Evolutionary conservation across 1,140 invertebrate genomes (phyloP).

Genomic region (Rhagoletis pomonella): DNA sequence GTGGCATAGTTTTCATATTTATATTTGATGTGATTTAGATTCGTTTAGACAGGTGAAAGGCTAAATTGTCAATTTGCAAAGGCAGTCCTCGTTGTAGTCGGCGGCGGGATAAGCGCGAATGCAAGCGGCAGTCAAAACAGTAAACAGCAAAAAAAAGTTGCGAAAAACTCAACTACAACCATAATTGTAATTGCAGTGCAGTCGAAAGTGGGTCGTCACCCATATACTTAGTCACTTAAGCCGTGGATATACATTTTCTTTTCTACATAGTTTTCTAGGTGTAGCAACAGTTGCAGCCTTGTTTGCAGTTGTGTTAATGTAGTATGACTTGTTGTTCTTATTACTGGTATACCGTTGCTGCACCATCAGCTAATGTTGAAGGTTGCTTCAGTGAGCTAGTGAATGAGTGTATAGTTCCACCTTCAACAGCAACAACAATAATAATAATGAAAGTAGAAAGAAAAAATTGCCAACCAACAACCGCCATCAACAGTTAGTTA

Average conservation of each 20-base stretch:
- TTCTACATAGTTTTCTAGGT: neutral
- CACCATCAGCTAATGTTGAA: neutral
- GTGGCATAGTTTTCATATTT: conserved; percentile 70
- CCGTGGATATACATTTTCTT: neutral
- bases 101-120: conserved; percentile 58
- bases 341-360: neutral
- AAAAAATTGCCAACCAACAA: conserved; percentile 18
- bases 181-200: conserved; percentile 46
- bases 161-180: conserved; percentile 39
- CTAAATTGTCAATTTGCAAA: conserved; percentile 74
- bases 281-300: neutral
- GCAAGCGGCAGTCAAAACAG: conserved; percentile 45
- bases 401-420: conserved; percentile 29
- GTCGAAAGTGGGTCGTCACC: conserved; percentile 33
- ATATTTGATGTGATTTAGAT: conserved; percentile 74
- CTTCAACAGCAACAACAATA: neutral
- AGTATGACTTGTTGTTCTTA: neutral
- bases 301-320: neutral
- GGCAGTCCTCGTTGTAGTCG: conserved; percentile 49
- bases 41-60: conserved; percentile 74
- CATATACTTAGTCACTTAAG: neutral
- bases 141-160: conserved; percentile 52
- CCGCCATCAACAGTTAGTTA: conserved; percentile 26
- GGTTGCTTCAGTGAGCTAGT: neutral
- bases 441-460: too few relatives aligned